Conservation (phyloP, 2,888 invertebrate genomes). For the Leptopterna dolabrata region DNA sequence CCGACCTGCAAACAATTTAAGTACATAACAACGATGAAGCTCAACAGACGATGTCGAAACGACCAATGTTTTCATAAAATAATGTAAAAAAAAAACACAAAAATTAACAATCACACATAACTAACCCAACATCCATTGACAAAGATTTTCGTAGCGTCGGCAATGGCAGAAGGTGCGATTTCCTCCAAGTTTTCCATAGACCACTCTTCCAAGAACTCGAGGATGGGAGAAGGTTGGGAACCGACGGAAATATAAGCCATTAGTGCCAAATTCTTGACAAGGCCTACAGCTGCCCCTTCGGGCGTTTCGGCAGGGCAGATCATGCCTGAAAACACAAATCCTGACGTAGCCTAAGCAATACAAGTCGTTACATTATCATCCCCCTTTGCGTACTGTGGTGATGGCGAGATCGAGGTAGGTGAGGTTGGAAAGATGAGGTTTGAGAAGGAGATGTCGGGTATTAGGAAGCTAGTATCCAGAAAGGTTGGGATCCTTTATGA, state of each 20-base stretch:
- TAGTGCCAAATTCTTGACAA: conserved; percentile 98
- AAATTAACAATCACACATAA: neutral
- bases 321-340: conserved; percentile 71
- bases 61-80: no score
- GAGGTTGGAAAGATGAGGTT: no score
- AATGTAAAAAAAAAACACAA: no score
- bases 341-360: no score
- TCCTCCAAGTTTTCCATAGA: conserved; percentile 99
- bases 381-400: no score
- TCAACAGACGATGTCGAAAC: no score
- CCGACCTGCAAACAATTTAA: conserved; percentile 74
- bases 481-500: no score
- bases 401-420: no score
- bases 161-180: conserved; percentile 98
- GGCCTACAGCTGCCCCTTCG: conserved; percentile 95
- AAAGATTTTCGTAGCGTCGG: conserved; percentile 99
- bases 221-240: conserved; percentile 97
- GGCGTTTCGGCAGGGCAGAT: conserved; percentile 99
- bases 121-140: conserved; percentile 98
- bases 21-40: no score
- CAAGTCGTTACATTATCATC: neutral
- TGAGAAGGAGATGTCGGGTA: no score
- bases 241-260: conserved; percentile 99
- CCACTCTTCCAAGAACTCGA: conserved; percentile 99
- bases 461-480: no score